phyloP scores from a whole-genome alignment of 2,888 invertebrate species.

The Venusia cambrica region DNA sequence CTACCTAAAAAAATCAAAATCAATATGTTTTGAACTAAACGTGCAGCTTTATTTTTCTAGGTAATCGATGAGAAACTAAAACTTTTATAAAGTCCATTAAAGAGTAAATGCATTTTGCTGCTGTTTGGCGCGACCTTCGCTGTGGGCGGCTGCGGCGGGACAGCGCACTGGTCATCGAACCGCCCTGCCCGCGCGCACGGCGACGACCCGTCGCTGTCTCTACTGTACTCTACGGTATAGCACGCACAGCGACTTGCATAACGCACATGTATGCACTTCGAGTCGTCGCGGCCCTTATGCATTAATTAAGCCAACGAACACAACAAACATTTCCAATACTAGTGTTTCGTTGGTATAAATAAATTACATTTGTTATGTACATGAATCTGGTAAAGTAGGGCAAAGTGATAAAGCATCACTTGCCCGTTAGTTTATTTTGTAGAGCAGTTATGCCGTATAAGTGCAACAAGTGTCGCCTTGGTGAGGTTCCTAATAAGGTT shows the following conservation, averaged over 20 bases:
- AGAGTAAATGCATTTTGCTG: conserved; percentile 43
- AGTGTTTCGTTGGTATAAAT: conserved; percentile 33
- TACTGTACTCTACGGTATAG: too few species aligned
- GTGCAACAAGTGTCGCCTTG: conserved; percentile 81
- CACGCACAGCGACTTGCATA: conserved; percentile 71
- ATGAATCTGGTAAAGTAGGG: conserved; percentile 34
- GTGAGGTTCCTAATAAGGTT: conserved; percentile 72
- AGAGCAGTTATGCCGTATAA: conserved; percentile 76
- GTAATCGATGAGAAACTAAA: conserved; percentile 1
- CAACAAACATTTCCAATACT: conserved; percentile 35
- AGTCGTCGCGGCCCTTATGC: conserved; percentile 43
- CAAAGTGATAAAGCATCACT: conserved; percentile 56
- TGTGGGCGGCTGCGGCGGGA: conserved; percentile 72
- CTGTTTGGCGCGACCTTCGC: conserved; percentile 74
- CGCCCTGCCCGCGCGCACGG: conserved; percentile 57
- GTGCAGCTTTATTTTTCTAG: conserved; percentile 9
- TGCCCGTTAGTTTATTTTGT: conserved; percentile 55
- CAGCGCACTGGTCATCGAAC: conserved; percentile 80
- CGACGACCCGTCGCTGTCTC: conserved; percentile 35
- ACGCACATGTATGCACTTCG: conserved; percentile 50
- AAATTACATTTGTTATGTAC: conserved; percentile 36
- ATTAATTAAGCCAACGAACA: conserved; percentile 42
- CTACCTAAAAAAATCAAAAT: conserved; percentile 53
- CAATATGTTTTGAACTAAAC: conserved; percentile 53
- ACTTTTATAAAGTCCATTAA: conserved; percentile 15